phyloP scores from a whole-genome alignment of 2,797 vertebrate species.

The Acanthiza pusilla region DNA sequence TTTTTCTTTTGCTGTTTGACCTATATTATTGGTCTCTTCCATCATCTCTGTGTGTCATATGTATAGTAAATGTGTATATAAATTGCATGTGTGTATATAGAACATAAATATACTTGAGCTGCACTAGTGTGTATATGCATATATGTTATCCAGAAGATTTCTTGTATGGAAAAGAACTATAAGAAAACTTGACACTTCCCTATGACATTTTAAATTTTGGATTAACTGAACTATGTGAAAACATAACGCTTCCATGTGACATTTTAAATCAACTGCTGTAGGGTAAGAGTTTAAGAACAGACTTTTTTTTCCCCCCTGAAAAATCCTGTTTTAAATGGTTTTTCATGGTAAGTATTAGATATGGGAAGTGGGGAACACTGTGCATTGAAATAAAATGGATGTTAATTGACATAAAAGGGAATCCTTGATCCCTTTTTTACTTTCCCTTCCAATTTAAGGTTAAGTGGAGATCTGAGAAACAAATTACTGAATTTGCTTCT shows the following conservation, averaged over 20 bases:
- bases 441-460: background rate
- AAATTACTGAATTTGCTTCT: background rate
- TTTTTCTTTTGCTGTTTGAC: background rate
- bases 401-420: background rate
- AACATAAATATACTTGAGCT: background rate
- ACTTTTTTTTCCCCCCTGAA: background rate
- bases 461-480: conserved; percentile 1
- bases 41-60: background rate
- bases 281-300: background rate
- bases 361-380: background rate
- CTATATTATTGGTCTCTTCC: background rate
- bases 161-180: background rate
- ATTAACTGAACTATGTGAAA: background rate
- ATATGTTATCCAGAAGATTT: background rate
- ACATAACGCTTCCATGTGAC: background rate
- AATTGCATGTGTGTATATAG: background rate
- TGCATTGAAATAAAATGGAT: background rate
- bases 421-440: background rate
- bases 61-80: background rate
- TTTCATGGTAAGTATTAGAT: background rate
- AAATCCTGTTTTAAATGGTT: background rate
- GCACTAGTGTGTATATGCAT: background rate
- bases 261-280: background rate
- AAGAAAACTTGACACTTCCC: background rate
- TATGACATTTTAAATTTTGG: background rate